Evolutionary conservation across 2,113 vertebrate species (phyloP).

Genomic region (Anas platyrhynchos): DNA sequence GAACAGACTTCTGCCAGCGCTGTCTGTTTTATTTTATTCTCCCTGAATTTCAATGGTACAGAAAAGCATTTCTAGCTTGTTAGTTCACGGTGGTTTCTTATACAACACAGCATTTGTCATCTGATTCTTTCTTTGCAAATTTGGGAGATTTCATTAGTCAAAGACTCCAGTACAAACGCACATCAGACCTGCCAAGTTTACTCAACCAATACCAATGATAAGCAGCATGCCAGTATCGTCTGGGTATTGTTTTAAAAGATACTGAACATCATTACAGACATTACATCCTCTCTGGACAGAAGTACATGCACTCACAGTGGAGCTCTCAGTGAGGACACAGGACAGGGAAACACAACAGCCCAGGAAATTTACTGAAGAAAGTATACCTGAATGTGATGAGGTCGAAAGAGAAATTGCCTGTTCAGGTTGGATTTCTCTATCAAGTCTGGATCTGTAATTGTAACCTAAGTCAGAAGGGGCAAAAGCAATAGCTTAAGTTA

Average conservation of each 20-base stretch:
- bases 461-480: slow-evolving; percentile 81
- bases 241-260: not conserved
- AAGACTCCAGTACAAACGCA: not conserved
- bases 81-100: not conserved
- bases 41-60: not conserved
- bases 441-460: slow-evolving; percentile 96
- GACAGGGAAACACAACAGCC: not conserved
- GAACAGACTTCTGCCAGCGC: not conserved
- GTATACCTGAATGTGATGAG: slow-evolving; percentile 94
- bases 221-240: not conserved
- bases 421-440: slow-evolving; percentile 99
- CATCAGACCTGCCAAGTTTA: not conserved
- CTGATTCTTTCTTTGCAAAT: not conserved
- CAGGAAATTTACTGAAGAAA: not conserved
- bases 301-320: not conserved
- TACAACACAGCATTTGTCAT: not conserved
- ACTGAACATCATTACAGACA: not conserved
- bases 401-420: slow-evolving; percentile 96
- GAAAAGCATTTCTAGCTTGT: not conserved
- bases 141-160: not conserved
- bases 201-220: not conserved
- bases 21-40: not conserved
- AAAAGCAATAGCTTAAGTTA: slow-evolving; percentile 50
- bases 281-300: not conserved
- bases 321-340: not conserved